phyloP scores from a whole-genome alignment of 2,113 vertebrate genomes.

The Lagopus leucura region DNA sequence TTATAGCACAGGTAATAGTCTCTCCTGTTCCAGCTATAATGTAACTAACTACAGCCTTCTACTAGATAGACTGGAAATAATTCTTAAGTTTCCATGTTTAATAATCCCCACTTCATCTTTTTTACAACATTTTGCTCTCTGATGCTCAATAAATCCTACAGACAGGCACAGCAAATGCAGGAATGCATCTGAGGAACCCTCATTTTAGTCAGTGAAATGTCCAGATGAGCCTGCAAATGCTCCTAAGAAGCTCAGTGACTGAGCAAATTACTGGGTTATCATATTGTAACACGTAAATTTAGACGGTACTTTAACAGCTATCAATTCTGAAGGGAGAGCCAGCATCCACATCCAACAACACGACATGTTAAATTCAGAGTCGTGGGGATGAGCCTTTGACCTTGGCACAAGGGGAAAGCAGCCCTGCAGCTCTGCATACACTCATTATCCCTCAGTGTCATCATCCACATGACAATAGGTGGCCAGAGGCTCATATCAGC shows the following conservation, averaged over 20 bases:
- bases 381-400: slow-evolving; percentile 19
- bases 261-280: neutral
- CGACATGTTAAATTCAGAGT: neutral
- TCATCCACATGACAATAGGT: neutral
- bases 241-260: neutral
- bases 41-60: neutral
- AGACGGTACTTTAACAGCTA: neutral
- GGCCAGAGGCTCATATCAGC: neutral
- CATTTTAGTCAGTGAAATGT: neutral
- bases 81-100: neutral
- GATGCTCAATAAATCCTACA: neutral
- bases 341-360: neutral
- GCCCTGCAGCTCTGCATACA: neutral
- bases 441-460: neutral
- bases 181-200: neutral
- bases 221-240: neutral
- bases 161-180: neutral
- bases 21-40: neutral
- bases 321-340: neutral
- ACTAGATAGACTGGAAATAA: neutral
- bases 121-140: neutral
- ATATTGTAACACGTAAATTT: neutral
- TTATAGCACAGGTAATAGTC: neutral
- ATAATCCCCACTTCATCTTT: neutral
- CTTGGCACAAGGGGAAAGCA: slow-evolving; percentile 3